These are phyloP conservation scores for Plagiodera versicolora DNA, from an alignment of 2,888 invertebrate species.

Conservation along the genomic window DNA sequence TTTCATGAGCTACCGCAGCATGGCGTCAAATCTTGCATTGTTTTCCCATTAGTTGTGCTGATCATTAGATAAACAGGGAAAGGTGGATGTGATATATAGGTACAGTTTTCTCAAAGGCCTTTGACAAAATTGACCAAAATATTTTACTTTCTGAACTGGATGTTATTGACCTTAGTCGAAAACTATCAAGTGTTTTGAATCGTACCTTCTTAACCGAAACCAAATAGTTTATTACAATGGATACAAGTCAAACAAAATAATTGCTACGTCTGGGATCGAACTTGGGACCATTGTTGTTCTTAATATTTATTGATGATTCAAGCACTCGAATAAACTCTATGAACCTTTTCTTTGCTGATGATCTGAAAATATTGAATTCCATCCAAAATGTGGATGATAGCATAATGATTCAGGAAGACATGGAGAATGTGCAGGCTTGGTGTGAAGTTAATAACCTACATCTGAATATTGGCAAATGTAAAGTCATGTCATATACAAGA, in stretches of 20 bases:
- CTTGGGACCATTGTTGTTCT: too few relatives aligned
- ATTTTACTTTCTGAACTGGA: not conserved
- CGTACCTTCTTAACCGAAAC: too few relatives aligned
- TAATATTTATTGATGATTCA: too few relatives aligned
- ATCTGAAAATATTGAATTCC: too few relatives aligned
- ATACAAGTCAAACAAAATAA: not conserved
- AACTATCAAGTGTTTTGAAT: too few relatives aligned
- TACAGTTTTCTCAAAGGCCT: too few relatives aligned
- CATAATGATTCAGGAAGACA: not conserved
- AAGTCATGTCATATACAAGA: not conserved
- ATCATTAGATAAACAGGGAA: too few relatives aligned
- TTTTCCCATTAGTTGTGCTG: too few relatives aligned
- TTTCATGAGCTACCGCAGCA: not conserved
- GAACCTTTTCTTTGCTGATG: too few relatives aligned
- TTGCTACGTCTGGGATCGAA: not conserved
- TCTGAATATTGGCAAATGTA: not conserved
- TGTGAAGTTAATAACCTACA: not conserved
- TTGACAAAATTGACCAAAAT: not conserved
- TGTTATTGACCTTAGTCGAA: not conserved
- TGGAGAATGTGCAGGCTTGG: conserved; percentile 4
- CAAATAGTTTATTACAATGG: not conserved
- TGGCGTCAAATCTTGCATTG: not conserved
- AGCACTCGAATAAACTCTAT: too few relatives aligned
- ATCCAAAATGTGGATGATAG: not conserved
- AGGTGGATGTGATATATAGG: too few relatives aligned